phyloP scores from a whole-genome alignment of 2,113 vertebrate genomes.

The Vidua macroura region DNA sequence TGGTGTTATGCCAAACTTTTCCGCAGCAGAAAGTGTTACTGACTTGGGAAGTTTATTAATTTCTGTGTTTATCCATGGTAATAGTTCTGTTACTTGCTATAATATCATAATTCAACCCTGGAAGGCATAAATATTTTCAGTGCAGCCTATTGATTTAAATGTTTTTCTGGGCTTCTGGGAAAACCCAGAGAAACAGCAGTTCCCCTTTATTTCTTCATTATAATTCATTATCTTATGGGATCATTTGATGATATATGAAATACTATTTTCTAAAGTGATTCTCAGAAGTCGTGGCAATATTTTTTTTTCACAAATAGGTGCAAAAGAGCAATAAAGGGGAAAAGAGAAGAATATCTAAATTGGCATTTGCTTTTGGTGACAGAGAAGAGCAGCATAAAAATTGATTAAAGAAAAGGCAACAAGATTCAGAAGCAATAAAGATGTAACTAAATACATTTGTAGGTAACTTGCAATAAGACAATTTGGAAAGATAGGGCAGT shows the following conservation, averaged over 20 bases:
- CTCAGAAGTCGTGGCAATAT: not conserved
- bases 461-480: not conserved
- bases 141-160: not conserved
- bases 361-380: not conserved
- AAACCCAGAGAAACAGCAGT: not conserved
- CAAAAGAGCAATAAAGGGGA: not conserved
- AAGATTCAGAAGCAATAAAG: not conserved
- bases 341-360: not conserved
- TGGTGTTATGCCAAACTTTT: not conserved
- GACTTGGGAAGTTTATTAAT: not conserved
- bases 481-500: not conserved
- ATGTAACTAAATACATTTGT: not conserved
- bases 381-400: not conserved
- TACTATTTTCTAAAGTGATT: not conserved
- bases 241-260: rapidly evolving
- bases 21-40: not conserved
- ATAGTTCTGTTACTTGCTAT: not conserved
- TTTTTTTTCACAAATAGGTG: not conserved
- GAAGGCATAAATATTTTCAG: not conserved
- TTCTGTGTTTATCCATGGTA: not conserved
- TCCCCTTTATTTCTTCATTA: not conserved
- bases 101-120: not conserved
- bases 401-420: not conserved
- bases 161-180: not conserved
- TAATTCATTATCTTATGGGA: not conserved